Percentiles rank a stretch among this genome's conserved stretches.
Conservation (phyloP, 2,113 vertebrate genomes). For the Callocephalon fimbriatum region DNA sequence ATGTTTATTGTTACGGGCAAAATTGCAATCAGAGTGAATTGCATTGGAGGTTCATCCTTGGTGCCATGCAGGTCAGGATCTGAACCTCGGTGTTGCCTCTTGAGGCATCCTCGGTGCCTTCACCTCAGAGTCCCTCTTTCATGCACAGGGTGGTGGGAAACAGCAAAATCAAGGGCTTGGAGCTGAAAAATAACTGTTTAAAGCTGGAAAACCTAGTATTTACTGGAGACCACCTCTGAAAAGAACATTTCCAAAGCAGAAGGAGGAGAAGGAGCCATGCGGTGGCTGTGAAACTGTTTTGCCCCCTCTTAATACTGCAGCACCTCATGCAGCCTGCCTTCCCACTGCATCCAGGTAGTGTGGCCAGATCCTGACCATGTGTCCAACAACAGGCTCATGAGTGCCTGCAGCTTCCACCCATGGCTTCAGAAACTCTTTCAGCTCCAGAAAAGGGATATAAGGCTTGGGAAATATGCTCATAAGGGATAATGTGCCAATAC, state of each 20-base stretch:
- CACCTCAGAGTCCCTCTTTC: background rate
- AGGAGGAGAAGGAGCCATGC: background rate
- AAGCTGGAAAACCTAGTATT: background rate
- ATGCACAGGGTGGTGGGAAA: background rate
- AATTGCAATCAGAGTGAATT: background rate
- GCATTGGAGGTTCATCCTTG: background rate
- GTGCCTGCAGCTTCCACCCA: background rate
- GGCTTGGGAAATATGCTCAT: background rate
- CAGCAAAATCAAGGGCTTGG: background rate
- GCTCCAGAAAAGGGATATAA: background rate
- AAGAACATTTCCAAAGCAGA: background rate
- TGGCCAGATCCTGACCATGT: rapidly evolving
- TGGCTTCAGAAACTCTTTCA: background rate
- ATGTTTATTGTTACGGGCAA: rapidly evolving
- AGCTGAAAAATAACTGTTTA: background rate
- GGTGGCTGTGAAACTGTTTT: background rate
- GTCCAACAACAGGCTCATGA: background rate
- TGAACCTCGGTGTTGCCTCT: background rate
- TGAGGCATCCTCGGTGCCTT: background rate
- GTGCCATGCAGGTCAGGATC: background rate
- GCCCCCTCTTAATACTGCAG: background rate
- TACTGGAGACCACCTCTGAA: background rate
- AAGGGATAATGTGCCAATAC: background rate
- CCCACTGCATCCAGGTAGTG: rapidly evolving
- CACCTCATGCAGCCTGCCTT: background rate